Evolutionary conservation across 35 echinoderm and acorn worm genomes (phyloP).

Genomic region (Strongylocentrotus purpuratus): DNA sequence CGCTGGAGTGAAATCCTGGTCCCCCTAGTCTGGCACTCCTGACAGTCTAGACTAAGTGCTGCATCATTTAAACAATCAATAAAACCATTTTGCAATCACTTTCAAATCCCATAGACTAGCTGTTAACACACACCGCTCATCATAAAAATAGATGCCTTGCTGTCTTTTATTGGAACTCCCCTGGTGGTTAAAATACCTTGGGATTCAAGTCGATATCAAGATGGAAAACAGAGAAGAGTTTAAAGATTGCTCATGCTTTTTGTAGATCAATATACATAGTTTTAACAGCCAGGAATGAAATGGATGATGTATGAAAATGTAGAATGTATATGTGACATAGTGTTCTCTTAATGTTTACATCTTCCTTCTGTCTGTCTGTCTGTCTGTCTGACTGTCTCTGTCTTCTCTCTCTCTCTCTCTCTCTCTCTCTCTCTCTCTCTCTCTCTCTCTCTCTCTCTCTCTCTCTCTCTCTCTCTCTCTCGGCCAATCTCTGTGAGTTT

Average conservation of each 20-base stretch:
- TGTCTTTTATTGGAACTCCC: neutral
- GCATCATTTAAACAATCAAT: constrained; percentile 46
- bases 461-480: no score
- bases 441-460: no score
- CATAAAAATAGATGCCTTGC: neutral
- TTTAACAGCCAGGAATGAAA: no score
- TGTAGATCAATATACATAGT: neutral
- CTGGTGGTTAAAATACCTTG: neutral
- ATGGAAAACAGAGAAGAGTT: neutral
- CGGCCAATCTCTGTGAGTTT: no score
- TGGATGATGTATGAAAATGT: no score
- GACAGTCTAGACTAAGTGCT: constrained; percentile 30
- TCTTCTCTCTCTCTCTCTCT: no score
- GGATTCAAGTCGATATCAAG: neutral
- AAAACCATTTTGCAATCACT: constrained; percentile 38
- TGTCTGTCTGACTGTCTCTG: no score
- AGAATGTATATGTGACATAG: no score
- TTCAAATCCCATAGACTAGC: neutral
- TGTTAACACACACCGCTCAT: neutral
- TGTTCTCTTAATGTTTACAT: no score
- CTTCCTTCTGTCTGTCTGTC: no score
- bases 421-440: no score
- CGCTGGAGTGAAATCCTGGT: neutral
- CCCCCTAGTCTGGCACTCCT: neutral
- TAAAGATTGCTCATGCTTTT: neutral